Conservation (phyloP, 2,888 invertebrate species). For the Tineola bisselliella region DNA sequence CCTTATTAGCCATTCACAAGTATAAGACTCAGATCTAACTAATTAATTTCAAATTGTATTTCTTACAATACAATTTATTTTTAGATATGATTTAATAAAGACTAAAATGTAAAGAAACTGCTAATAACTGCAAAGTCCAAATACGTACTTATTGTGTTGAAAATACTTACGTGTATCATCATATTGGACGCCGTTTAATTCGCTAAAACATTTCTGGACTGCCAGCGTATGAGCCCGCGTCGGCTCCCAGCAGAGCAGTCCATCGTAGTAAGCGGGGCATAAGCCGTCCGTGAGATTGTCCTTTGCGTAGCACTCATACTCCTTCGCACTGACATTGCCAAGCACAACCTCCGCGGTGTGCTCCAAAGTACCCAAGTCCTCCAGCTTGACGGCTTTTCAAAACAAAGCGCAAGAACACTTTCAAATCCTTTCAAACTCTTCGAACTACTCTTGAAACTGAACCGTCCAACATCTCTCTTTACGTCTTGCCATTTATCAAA, state of each 20-base stretch:
- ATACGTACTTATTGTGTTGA: too few relatives aligned
- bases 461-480: background rate
- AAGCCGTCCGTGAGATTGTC: constrained; percentile 30
- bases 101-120: constrained; percentile 18
- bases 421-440: background rate
- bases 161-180: constrained; percentile 82
- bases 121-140: background rate
- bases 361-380: constrained; percentile 55
- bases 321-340: constrained; percentile 43
- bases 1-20: background rate
- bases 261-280: constrained; percentile 79
- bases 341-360: constrained; percentile 21
- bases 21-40: background rate
- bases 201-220: constrained; percentile 79
- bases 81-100: background rate
- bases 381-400: constrained; percentile 45
- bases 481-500: background rate
- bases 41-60: background rate
- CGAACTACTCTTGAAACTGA: background rate
- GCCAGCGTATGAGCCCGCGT: constrained; percentile 76
- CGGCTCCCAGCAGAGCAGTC: constrained; percentile 85
- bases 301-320: constrained; percentile 40
- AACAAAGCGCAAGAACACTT: background rate
- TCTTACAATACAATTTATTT: constrained; percentile 12
- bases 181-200: constrained; percentile 80